These are phyloP conservation scores for Salvator merianae DNA, from an alignment of 2,113 vertebrate species.

Conservation along the genomic window DNA sequence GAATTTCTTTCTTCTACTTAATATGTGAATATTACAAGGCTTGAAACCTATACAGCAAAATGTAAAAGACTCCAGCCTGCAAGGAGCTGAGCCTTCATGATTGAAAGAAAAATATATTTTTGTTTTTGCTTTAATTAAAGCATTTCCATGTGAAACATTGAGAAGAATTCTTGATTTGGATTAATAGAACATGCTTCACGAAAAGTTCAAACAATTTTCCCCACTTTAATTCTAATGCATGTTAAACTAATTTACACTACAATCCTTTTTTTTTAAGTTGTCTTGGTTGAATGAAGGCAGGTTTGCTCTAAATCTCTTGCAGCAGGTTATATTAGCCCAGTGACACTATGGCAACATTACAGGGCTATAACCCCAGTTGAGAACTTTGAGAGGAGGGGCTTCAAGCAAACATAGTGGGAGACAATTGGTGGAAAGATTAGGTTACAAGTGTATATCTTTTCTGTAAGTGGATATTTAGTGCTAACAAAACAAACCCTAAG, in stretches of 20 bases:
- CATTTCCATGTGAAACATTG: background rate
- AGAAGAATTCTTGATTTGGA: background rate
- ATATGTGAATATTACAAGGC: background rate
- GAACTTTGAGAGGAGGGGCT: too few relatives aligned
- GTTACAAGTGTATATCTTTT: too few relatives aligned
- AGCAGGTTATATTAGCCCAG: background rate
- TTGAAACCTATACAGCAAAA: accelerated
- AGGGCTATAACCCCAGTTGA: background rate
- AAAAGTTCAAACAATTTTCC: background rate
- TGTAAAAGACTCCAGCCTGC: background rate
- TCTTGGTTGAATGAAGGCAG: background rate
- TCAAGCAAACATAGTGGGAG: background rate
- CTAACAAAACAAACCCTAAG: too few relatives aligned
- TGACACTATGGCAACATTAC: background rate
- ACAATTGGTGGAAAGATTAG: background rate
- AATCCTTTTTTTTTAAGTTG: background rate
- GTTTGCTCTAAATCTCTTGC: background rate
- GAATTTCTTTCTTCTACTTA: background rate
- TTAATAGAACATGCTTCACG: background rate
- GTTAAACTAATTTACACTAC: background rate
- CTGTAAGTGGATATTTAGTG: too few relatives aligned
- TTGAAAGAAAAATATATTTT: background rate
- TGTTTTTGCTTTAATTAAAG: too few relatives aligned
- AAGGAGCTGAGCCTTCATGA: background rate
- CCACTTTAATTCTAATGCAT: background rate